Conservation (phyloP, 2,888 invertebrate genomes). For the Metacarcinus magister region DNA sequence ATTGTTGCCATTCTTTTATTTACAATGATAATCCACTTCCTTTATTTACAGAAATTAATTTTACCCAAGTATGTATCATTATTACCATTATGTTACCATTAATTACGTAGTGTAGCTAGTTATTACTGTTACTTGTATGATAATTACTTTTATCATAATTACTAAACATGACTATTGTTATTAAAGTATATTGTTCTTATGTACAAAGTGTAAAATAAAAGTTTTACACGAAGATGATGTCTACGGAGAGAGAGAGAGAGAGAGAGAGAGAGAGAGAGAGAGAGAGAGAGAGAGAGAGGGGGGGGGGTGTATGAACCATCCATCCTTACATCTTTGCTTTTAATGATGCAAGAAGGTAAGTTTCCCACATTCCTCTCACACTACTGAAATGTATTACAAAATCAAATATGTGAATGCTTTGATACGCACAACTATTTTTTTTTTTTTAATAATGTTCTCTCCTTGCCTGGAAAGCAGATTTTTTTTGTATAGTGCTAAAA, state of each 20-base stretch:
- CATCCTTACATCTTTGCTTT: no score
- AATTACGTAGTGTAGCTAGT: conserved; percentile 43
- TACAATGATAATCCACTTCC: not conserved
- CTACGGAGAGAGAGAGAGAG: not conserved
- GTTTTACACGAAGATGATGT: conserved; percentile 74
- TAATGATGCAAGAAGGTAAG: no score
- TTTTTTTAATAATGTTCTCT: no score
- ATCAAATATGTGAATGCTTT: no score
- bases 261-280: conserved; percentile 3
- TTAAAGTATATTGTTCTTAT: conserved; percentile 81
- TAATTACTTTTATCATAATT: conserved; percentile 67
- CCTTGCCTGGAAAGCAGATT: no score
- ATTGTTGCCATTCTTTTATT: conserved; percentile 50
- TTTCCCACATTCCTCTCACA: no score
- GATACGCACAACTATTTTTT: no score
- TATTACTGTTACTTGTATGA: conserved; percentile 56
- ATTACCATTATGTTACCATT: conserved; percentile 5
- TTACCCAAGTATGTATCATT: not conserved
- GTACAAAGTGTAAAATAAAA: conserved; percentile 81
- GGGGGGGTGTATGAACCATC: no score
- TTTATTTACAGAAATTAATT: not conserved
- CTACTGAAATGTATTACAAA: no score
- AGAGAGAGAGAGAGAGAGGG: not conserved
- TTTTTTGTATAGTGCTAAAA: no score
- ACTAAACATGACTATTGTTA: conserved; percentile 80